Evolutionary conservation across 2,888 invertebrate genomes (phyloP), one percentile per base, ranked within the genome.

Genomic region (Punctoribates punctum): DNA sequence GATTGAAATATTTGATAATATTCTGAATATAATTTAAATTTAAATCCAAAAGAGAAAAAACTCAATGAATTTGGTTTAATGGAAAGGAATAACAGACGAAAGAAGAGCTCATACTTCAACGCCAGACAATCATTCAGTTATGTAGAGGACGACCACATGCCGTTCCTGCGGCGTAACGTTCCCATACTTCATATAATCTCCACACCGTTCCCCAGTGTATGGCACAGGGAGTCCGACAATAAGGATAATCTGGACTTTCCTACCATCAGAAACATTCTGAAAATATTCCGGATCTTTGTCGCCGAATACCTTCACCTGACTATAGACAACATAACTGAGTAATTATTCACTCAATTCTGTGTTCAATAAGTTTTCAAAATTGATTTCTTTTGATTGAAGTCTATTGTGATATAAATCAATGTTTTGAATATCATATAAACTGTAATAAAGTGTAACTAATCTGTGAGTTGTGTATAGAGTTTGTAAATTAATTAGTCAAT

Each of bases 101-200:
- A 76, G 74, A 75, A 54, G 15, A 81, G 77, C 51, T 77, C 78
- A n/a, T 82, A 82, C 77, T 82, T 82, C 76, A 78, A 78, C 15
- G 93, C 79, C 86, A 87, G 76, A 57, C 76, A 74, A 15, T 73
- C 73, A n/a, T 81, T 86, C n/a, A 87, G 89, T 0, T 85, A 85
- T 51, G 89, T 97, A 70, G 94, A 97, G 84, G 98, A 98, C 84
- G 98, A 98, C 84, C 98, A 98, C 82, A 86, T 90, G 82, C 94
- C 94, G 67, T 94, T 94, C 83, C 82, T 86, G 75, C 79, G 82
- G 74, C 81, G 82, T 81, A 84, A 90, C 82, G 96, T 97, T 77
- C 92, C 92, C 77, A 87, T 98, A 78, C 84, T 99, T 1, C 98
- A 99, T 86, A 82, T 99, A 67, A 98, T 99, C 81, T 89, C 96